Evolutionary conservation across 1,140 invertebrate genomes (phyloP), one percentile per base, ranked within the genome.

Genomic region (Drosophila pallidifrons): DNA sequence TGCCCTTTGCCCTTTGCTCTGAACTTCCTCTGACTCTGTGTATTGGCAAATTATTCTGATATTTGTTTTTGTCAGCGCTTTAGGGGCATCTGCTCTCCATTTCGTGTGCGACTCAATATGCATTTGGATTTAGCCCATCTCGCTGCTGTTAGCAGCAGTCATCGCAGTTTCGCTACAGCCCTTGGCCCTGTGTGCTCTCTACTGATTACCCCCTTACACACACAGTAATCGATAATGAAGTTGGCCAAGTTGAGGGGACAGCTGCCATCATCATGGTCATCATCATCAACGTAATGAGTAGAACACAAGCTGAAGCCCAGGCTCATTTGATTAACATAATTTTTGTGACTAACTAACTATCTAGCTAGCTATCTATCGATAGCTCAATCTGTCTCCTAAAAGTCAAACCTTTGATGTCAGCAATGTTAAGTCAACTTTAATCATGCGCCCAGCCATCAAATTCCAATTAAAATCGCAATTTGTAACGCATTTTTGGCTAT

Each of bases 21-120:
- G 15, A 70, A 78, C 69, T 77, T 74, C 38, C 59, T 61, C 43
- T 15, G 8, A 38, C 35, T 11, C 52, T 76, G 49, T 59, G 77
- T 89, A 87, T 89, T 85, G 81, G 81, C 61, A 89, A 88, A 89
- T 88, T 88, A 88, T 88, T 81, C 85, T 51, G 68, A 65, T 79
- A 89, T 88, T 89, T 81, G 85, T 89, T 85, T 89, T 83, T 83
- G 83, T 88, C 83, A 80, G 73, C 68, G 58, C 52, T 43, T 58
- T 70, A 25, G 20, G 47, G 61, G 68, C 73, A 75, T 64, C 35
- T 54, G 43, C 41, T 58, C 25, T 51, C 25, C 64, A 47, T 25
- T 71, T 38, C 73, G 68, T 59, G 38, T 11, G 11, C 38, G 58
- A 82, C 83, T 82, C 75, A 89, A 88, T 89, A 89, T 88, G 85